A percentile compares a stretch with the other conserved stretches of the same genome.
phyloP scores from a whole-genome alignment of 1,140 invertebrate genomes.

The Lerema accius region DNA sequence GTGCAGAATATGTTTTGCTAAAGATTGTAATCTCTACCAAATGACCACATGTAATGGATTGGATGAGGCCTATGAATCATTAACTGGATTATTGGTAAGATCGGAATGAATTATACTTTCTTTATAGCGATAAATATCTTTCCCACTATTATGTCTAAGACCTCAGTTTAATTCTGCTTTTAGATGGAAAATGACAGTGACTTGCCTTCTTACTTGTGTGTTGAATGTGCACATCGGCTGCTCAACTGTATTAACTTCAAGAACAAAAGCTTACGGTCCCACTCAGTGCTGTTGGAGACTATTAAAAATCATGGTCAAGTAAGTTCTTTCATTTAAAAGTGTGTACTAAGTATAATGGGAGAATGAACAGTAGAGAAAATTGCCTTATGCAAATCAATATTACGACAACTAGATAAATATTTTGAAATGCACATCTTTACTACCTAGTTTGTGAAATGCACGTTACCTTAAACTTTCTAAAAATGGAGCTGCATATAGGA shows the following conservation, averaged over 20 bases:
- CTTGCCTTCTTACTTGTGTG: slow-evolving; percentile 52
- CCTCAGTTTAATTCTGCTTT: slow-evolving; percentile 36
- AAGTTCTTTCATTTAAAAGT: slow-evolving; percentile 34
- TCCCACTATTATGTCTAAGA: no score
- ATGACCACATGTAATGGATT: slow-evolving; percentile 46
- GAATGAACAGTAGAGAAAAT: no score
- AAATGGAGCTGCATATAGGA: no score
- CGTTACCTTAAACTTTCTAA: no score
- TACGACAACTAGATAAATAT: no score
- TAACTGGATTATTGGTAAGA: slow-evolving; percentile 57
- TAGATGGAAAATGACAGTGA: slow-evolving; percentile 44
- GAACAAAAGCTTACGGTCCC: slow-evolving; percentile 44
- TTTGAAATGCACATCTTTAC: no score
- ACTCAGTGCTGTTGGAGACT: slow-evolving; percentile 49
- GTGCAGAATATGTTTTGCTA: slow-evolving; percentile 56
- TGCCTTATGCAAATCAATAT: no score
- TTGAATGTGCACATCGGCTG: slow-evolving; percentile 53
- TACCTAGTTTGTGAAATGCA: no score
- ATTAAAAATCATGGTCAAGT: slow-evolving; percentile 46
- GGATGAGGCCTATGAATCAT: slow-evolving; percentile 48
- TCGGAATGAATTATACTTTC: no score
- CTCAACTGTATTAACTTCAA: slow-evolving; percentile 46
- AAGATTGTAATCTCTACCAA: slow-evolving; percentile 45
- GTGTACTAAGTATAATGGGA: no score
- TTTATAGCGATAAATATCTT: no score